phyloP scores from a whole-genome alignment of 2,797 vertebrate species.

The Delichon dasypus region DNA sequence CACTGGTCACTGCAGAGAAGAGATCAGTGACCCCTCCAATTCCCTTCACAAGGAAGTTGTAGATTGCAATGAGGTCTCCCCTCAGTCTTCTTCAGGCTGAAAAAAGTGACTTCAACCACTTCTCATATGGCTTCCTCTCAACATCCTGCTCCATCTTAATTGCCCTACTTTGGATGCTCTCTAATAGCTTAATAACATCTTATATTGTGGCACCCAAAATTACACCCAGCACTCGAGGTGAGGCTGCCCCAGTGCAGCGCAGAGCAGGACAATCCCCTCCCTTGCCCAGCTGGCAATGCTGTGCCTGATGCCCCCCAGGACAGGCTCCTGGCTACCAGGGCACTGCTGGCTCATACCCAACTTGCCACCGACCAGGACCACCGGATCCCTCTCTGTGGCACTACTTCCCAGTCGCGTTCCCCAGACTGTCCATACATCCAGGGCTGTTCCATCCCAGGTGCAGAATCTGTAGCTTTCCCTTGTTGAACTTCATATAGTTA shows the following conservation, averaged over 20 bases:
- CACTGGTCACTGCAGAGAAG: no score
- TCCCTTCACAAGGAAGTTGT: no score
- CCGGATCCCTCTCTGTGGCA: neutral
- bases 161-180: no score
- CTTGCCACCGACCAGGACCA: fast-evolving
- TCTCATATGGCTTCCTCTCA: fast-evolving
- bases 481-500: neutral
- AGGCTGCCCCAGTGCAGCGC: fast-evolving
- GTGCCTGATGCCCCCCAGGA: fast-evolving
- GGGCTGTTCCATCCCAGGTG: neutral
- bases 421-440: neutral
- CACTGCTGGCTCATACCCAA: neutral
- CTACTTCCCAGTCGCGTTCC: neutral
- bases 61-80: neutral
- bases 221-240: neutral
- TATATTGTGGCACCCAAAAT: fast-evolving
- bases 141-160: no score
- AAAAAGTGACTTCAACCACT: neutral
- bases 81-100: neutral
- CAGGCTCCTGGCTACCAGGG: fast-evolving
- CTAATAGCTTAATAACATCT: neutral
- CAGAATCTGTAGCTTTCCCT: neutral
- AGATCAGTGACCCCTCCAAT: neutral
- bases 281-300: fast-evolving
- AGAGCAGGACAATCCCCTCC: neutral